Base-by-base conservation (phyloP, 2,888 invertebrate species). In the Megastigmus dorsalis region DNA sequence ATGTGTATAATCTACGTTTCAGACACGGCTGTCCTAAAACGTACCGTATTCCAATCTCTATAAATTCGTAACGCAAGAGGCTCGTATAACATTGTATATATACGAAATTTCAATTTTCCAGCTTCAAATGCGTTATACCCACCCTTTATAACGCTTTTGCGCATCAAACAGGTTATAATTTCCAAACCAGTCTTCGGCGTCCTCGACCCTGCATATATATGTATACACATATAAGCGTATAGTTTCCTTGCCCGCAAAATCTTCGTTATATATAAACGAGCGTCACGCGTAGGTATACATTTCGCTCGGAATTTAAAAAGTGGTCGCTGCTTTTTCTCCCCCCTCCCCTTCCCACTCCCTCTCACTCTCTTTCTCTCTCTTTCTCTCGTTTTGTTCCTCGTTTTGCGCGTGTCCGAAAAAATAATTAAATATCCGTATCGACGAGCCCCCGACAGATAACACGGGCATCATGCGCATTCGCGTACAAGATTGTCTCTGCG, bases 91-190 rank as follows among this genome's bases (percentile, higher is more conserved):
- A 15, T n/a, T 9, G n/a, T 55, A 41, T 9, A 13, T 55, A 41
- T 30, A 65, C 50, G 43, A 72, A 66, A 72, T 72, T 72, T 72
- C 72, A 72, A 72, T 66, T 72, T 72, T 26, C 72, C 57, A 30
- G 9, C 36, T 15, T 68, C 52, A 23, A 38, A 20, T 62, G n/a
- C n/a, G n/a, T n/a, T n/a, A 62, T 23, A 45, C 38, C 48, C 43
- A 59, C 45, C 15, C 9, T 62, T 18, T 41, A 20, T 20, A 52
- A 60, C 57, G 60, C 41, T 55, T 50, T 36, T 57, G 23, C 70
- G 20, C 50, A 43, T 55, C 50, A 43, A 72, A 66, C 72, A 43
- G 72, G 65, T 72, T 72, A 71, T 71, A 48, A 72, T 72, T 72
- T 72, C 26, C 33, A 66, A 71, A 72, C 65, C 72, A 72, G 72